Base-by-base conservation (phyloP, 2,113 vertebrate species). In the Notiomystis cincta region DNA sequence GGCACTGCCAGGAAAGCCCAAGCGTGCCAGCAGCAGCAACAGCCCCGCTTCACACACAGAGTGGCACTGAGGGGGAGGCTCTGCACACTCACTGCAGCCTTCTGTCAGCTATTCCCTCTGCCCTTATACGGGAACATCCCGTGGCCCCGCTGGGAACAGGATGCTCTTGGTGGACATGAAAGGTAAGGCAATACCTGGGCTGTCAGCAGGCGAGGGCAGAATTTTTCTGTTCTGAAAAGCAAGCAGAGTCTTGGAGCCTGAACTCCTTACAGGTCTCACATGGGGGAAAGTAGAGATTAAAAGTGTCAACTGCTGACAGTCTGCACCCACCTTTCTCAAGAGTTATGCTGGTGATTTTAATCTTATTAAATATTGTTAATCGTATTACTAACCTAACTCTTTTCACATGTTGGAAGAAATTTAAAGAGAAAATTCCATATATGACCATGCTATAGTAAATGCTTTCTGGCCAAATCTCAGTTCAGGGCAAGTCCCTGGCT, bases 291-390 rank as follows among this genome's bases (percentile, higher is more conserved):
- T 7, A 47, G 57, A 89, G 75, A 88, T 86, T 79, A 62, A 54
- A 42, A 69, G 92, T 22, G 73, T 95, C 93, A 69, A 58, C 87
- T 61, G 85, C 92, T 87, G 96, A 95, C 64, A 83, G 89, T 62
- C 71, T 64, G 57, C 31, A 31, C 71, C 84, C 81, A 84, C 90
- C 96, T 96, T 94, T 64, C 92, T 90, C 64, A 58, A 45, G 82
- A 93, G 83, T 94, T 96, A 94, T 97, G 87, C 84, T 42, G 91
- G 76, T 95, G 79, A 93, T 92, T 97, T 96, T 96, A 97, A 97
- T 97, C 96, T 87, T 86, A 96, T 92, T 95, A 96, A 87, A 93
- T 90, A 91, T 89, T 70, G 86, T 54, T 97, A 97, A 97, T 97
- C 94, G 30, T 85, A 96, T 97, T 97, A 96, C 60, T 88, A 93